Evolutionary conservation across 2,888 invertebrate genomes (phyloP).

Genomic region (Napeogenes sylphis): DNA sequence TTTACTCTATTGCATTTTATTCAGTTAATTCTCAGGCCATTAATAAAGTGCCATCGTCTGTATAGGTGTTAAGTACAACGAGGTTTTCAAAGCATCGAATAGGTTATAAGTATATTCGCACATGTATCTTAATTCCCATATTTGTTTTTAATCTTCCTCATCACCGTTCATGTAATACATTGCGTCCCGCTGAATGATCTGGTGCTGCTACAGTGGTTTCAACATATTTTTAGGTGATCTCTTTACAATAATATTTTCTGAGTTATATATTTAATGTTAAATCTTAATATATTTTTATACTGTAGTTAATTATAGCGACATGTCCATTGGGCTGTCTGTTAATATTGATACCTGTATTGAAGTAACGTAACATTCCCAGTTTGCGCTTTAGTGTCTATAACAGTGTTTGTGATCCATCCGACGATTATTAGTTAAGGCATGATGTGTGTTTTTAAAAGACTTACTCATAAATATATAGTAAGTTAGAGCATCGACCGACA

Average conservation of each 20-base stretch:
- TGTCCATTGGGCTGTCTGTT: conserved; percentile 46
- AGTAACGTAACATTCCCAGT: conserved; percentile 74
- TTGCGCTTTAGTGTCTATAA: conserved; percentile 71
- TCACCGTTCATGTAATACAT: conserved; percentile 15
- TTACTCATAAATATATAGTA: conserved; percentile 31
- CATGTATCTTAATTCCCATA: conserved; percentile 31
- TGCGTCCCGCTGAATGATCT: conserved; percentile 42
- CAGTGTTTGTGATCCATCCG: conserved; percentile 76
- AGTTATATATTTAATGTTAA: conserved; percentile 51
- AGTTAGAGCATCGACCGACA: conserved; percentile 48
- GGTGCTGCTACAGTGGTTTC: conserved; percentile 64
- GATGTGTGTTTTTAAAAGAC: conserved; percentile 63
- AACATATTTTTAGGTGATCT: conserved; percentile 67
- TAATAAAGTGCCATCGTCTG: conserved; percentile 75
- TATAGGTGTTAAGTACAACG: conserved; percentile 68
- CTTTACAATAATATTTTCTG: conserved; percentile 63
- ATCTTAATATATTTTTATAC: conserved; percentile 63
- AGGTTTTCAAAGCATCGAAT: conserved; percentile 59
- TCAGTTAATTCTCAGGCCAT: conserved; percentile 77
- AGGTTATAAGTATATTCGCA: conserved; percentile 42
- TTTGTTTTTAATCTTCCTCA: conserved; percentile 13
- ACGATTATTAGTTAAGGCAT: conserved; percentile 67
- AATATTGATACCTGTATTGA: conserved; percentile 74
- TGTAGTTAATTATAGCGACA: conserved; percentile 53
- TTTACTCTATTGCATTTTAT: conserved; percentile 76